Conservation (phyloP, 2,797 vertebrate species). For the Coregonus suidteri region DNA sequence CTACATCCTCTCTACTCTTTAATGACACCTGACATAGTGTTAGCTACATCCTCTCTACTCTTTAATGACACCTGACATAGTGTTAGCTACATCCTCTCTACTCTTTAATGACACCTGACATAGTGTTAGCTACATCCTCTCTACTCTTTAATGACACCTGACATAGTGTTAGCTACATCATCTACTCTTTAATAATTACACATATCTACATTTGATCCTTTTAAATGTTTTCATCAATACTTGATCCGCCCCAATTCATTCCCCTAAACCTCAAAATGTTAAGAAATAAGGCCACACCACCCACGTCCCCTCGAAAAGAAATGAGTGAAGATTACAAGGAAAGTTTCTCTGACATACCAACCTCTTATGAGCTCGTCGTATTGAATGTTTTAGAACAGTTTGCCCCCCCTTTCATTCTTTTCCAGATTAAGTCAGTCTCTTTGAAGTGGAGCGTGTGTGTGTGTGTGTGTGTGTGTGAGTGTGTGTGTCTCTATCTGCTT, state of each 20-base stretch:
- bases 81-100: no score
- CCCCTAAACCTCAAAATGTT: conserved; percentile 64
- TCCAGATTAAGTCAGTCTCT: neutral
- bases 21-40: no score
- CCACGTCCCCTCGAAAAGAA: conserved; percentile 23
- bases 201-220: conserved; percentile 36
- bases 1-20: no score
- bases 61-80: no score
- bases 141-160: no score
- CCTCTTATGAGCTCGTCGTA: conserved; percentile 62
- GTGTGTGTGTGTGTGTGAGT: neutral
- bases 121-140: no score
- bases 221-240: conserved; percentile 69
- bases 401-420: conserved; percentile 40
- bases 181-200: conserved; percentile 25
- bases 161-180: no score
- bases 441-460: conserved; percentile 52
- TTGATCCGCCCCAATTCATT: conserved; percentile 61
- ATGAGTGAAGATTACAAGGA: conserved; percentile 58
- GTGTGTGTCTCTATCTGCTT: neutral
- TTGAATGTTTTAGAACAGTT: conserved; percentile 67
- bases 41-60: no score
- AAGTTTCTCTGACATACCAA: conserved; percentile 66
- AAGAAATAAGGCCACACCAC: conserved; percentile 53
- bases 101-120: no score